These are phyloP conservation scores for Corythucha ciliata DNA, from an alignment of 2,888 invertebrate genomes.

Conservation along the genomic window DNA sequence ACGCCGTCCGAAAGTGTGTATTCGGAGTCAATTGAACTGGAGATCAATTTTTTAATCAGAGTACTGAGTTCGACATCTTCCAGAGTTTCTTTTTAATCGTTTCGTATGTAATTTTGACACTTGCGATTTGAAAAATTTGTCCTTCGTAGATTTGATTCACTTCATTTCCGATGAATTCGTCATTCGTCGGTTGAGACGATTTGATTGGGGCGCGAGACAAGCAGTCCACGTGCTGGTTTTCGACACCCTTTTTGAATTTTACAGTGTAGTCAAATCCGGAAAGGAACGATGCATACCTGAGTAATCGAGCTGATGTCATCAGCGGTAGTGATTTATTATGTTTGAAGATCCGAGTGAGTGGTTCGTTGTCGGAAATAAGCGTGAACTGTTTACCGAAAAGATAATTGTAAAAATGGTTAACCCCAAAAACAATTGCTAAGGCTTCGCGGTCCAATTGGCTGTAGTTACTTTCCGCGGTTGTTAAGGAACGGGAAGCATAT, in stretches of 20 bases:
- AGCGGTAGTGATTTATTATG: constrained; percentile 8
- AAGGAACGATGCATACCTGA: constrained; percentile 14
- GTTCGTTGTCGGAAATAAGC: constrained; percentile 23
- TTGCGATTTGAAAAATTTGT: constrained; percentile 19
- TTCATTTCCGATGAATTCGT: constrained; percentile 12
- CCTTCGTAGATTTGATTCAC: constrained; percentile 3
- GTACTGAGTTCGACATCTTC: constrained; percentile 11
- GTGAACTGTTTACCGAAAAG: constrained; percentile 14
- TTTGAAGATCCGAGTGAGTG: constrained; percentile 20
- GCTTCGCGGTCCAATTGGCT: constrained; percentile 27
- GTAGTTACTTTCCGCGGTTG: constrained; percentile 3
- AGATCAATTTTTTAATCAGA: constrained; percentile 5
- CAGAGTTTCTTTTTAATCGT: neutral
- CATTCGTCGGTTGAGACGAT: neutral
- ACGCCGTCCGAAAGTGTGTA: constrained; percentile 18
- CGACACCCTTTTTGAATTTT: neutral
- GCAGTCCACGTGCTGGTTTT: constrained; percentile 8
- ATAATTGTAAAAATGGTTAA: constrained; percentile 17
- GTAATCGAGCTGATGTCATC: neutral
- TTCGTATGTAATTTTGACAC: neutral
- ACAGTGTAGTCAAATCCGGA: constrained; percentile 1
- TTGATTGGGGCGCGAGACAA: constrained; percentile 13
- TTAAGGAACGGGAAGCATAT: neutral
- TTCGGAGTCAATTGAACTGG: constrained; percentile 3
- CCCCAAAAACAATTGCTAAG: constrained; percentile 22